A percentile compares a stretch with the other conserved stretches of the same genome.
Conservation (phyloP, 1,140 invertebrate species). For the Megalonaias nervosa region DNA sequence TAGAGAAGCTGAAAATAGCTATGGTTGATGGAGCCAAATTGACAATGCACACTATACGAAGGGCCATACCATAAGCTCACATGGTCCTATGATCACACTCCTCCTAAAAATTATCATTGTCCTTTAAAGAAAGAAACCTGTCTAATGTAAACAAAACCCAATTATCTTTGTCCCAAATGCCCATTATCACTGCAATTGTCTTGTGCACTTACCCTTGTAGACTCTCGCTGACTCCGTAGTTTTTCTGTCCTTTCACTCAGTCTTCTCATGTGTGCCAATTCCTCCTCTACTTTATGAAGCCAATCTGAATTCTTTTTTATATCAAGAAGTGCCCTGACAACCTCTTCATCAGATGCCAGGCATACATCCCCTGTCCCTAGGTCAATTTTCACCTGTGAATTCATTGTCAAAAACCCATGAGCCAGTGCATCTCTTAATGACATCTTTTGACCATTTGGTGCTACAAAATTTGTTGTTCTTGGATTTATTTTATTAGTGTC, state of each 20-base stretch:
- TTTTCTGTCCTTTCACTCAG: slow-evolving; percentile 90
- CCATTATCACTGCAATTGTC: too few relatives aligned
- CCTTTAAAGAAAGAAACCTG: too few relatives aligned
- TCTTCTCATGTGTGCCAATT: slow-evolving; percentile 86
- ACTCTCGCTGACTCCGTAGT: slow-evolving; percentile 89
- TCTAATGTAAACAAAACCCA: too few relatives aligned
- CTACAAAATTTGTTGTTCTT: slow-evolving; percentile 59
- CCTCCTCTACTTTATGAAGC: slow-evolving; percentile 89
- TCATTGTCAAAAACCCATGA: slow-evolving; percentile 69
- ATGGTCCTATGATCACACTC: too few relatives aligned
- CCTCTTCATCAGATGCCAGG: slow-evolving; percentile 60
- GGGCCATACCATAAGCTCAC: too few relatives aligned
- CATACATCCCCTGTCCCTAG: slow-evolving; percentile 73
- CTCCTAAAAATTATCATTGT: too few relatives aligned
- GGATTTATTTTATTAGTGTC: slow-evolving; percentile 62
- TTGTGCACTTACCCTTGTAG: slow-evolving; percentile 51
- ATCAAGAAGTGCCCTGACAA: slow-evolving; percentile 57
- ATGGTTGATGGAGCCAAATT: too few relatives aligned
- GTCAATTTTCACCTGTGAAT: slow-evolving; percentile 82
- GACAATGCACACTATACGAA: too few relatives aligned
- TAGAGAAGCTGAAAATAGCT: too few relatives aligned
- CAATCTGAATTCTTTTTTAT: slow-evolving; percentile 79
- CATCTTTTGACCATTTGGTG: slow-evolving; percentile 61
- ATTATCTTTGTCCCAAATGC: too few relatives aligned
- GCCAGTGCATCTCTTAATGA: slow-evolving; percentile 64